Base-by-base conservation (phyloP, 2,888 invertebrate species). In the Hypsopygia costalis region DNA sequence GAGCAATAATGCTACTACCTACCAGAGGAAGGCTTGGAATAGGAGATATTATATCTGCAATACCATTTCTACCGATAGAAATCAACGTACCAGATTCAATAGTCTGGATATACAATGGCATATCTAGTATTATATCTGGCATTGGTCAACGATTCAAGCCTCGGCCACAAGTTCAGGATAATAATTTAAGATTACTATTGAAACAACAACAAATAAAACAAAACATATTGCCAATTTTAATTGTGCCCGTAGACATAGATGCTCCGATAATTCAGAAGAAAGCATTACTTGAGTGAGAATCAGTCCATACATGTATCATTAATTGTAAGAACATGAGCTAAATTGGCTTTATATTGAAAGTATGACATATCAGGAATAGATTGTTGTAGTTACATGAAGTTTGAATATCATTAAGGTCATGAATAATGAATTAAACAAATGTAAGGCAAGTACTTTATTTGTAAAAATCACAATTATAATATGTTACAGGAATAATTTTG, bases 41-140 rank as follows among this genome's bases (percentile, higher is more conserved):
- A 8, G 89, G 90, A 3, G 79, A 77, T 25, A 68, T 91, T 35
- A 91, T 92, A 42, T 82, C 87, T 9, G 67, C 73, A 3, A 85
- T 91, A 12, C 90, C 90, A 0, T 91, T 90, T 61, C 70, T 93
- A 11, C 93, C 93, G 0, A 75, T 93, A 38, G 91, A 92, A 70
- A 70, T 93, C 1, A 93, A 92, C 58, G 90, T 93, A 0, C 92
- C 92, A 1, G 91, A 92, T 51, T 74, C 89, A 0, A 74, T 92
- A 37, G 66, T 76, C 0, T 85, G 82, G 83, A 76, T 72, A 3
- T 76, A 74, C 40, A 70, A 80, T 47, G 74, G 74, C 3, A 76
- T 88, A 34, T 54, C 73, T 0, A 58, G 71, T 30, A 71, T 81
- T 0, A 66, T 86, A 30, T 65, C 77, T 7, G 72, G 71, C 6